phyloP scores from a whole-genome alignment of 2,113 vertebrate species.

The Motacilla tschutschensis region DNA sequence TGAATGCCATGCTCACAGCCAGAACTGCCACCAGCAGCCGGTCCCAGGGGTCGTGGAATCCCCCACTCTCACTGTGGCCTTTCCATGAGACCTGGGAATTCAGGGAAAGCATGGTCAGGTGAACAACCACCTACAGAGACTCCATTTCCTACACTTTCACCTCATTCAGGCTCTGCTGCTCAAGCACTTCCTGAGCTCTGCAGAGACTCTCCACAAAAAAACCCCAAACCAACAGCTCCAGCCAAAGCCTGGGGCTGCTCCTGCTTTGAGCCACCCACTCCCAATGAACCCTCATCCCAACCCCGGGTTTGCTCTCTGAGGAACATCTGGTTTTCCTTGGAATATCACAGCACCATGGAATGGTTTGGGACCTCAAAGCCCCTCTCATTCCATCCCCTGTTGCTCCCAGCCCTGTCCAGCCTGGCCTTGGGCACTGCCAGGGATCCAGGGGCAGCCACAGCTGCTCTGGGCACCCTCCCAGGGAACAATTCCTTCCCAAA shows the following conservation, averaged over 20 bases:
- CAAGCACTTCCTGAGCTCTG: not conserved
- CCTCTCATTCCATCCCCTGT: not conserved
- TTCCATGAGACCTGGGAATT: conserved; percentile 70
- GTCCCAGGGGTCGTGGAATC: conserved; percentile 75
- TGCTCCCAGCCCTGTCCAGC: not conserved
- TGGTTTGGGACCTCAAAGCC: not conserved
- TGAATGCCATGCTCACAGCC: conserved; percentile 71
- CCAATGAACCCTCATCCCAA: not conserved
- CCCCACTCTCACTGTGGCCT: conserved; percentile 70
- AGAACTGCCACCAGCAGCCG: conserved; percentile 84
- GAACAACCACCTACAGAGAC: not conserved
- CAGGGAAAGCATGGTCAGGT: not conserved
- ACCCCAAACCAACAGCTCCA: not conserved
- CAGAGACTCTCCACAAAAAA: not conserved
- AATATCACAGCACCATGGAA: not conserved
- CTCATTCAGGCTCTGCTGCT: not conserved
- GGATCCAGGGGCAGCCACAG: not conserved
- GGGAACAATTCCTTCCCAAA: not conserved
- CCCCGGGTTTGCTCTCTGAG: not conserved
- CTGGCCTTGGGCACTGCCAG: not conserved
- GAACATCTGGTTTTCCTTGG: fast-evolving
- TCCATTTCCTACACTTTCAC: fast-evolving
- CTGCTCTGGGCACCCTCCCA: not conserved
- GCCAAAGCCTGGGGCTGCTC: not conserved
- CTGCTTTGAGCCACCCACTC: not conserved